Evolutionary conservation across 1,140 invertebrate species (phyloP), one percentile per base, ranked within the genome.

Genomic region (Ceratina calcarata): DNA sequence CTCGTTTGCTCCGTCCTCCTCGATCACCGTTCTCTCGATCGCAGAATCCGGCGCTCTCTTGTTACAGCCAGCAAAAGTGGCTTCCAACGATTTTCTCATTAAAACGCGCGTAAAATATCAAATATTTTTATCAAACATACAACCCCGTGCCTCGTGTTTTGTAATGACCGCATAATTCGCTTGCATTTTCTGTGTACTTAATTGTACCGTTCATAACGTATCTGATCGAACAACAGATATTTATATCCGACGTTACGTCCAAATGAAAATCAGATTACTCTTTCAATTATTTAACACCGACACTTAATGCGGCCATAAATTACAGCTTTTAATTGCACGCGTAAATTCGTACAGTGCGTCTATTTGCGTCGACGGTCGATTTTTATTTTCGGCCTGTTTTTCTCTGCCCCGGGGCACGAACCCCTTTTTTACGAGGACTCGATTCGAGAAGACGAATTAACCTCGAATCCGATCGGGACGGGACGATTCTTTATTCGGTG

Each of bases 1-100:
- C 64, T 81, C 83, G n/a, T 16, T 71, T 64, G 55, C 60, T 70
- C 75, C 60, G 53, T 67, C 77, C 24, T 57, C 73, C 53, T 67
- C 64, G 18, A 68, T 13, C 53, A 45, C 79, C 73, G 67, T 77
- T 77, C 79, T 77, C 78, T 10, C 72, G 65, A 64, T 68, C 78
- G 68, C 78, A 78, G 55, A 84, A 84, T 85, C 81, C 71, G 72
- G 57, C 76, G 62, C 70, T 78, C 83, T 82, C 81, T 81, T 74
- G 79, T 81, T 78, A 80, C 73, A 4, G 22, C 62, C 57, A 45
- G 37, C 37, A 45, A 45, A 45, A 45, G 37, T 45, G 37, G 37
- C 37, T 45, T 45, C 37, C 37, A 45, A 45, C 37, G 37, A 45
- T 45, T 45, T 45, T 45, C 37, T 45, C 37, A 45, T 45, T 45